Evolutionary conservation across 2,888 invertebrate genomes (phyloP).

Genomic region (Iphiclides podalirius): DNA sequence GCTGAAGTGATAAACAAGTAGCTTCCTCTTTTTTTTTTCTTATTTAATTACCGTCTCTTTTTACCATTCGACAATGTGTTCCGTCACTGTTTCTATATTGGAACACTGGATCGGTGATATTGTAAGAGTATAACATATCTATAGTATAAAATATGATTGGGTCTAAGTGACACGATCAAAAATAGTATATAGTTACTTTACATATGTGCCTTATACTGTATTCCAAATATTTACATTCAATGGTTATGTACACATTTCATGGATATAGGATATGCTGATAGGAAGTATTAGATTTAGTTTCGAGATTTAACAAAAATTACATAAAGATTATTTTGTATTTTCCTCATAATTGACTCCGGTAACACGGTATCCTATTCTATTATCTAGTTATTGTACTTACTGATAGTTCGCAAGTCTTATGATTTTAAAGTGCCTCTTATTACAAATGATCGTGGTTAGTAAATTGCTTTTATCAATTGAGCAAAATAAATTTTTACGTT

Average conservation of each 20-base stretch:
- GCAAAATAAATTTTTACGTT: slow-evolving; percentile 47
- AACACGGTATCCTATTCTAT: slow-evolving; percentile 54
- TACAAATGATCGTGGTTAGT: slow-evolving; percentile 8
- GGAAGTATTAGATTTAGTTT: slow-evolving; percentile 15
- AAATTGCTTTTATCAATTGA: slow-evolving; percentile 63
- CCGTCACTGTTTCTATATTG: too few relatives aligned
- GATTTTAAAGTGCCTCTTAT: slow-evolving; percentile 10
- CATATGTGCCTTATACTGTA: background rate
- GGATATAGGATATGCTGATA: slow-evolving; percentile 18
- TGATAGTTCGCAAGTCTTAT: slow-evolving; percentile 50
- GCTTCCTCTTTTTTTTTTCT: too few relatives aligned
- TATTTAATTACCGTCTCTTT: too few relatives aligned
- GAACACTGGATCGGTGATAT: too few relatives aligned
- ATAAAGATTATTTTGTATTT: slow-evolving; percentile 37
- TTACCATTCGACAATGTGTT: too few relatives aligned
- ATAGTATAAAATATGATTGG: too few relatives aligned
- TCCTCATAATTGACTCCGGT: slow-evolving; percentile 67
- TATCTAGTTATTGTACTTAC: slow-evolving; percentile 70
- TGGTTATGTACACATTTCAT: slow-evolving; percentile 9
- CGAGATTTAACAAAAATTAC: slow-evolving; percentile 16
- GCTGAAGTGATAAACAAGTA: too few relatives aligned
- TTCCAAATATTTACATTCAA: background rate
- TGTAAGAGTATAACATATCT: background rate
- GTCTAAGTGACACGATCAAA: too few relatives aligned
- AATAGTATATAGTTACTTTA: too few relatives aligned